Evolutionary conservation across 2,113 vertebrate genomes (phyloP), one percentile per base, ranked within the genome.

Genomic region (Pelusios castaneus): DNA sequence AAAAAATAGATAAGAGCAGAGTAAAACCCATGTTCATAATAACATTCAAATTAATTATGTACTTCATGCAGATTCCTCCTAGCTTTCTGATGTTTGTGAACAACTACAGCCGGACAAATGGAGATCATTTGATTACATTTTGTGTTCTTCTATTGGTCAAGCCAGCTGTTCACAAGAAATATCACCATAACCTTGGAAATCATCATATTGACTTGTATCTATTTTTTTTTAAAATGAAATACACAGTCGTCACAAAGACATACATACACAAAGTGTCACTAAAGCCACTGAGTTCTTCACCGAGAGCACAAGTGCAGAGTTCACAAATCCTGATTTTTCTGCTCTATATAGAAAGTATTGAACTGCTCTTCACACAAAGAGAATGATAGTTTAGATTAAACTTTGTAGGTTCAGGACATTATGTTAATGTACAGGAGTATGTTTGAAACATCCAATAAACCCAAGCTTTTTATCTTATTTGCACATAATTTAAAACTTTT

Each of bases 21-120:
- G 52, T 38, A 41, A 54, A 49, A 10, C 38, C 43, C 17, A 56
- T 24, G 6, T 51, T 34, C 6, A 22, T 81, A 14, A 56, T 47
- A 52, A 34, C 24, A 25, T 49, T 29, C 34, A 58, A 10, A 52
- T 27, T n/a, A 6, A 17, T 80, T 49, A 79, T 90, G 5, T 52
- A 56, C 63, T 82, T 91, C 80, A 67, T 88, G 9, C 95, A 98
- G 98, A 95, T 92, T 95, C 95, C 81, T n/a, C 84, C 84, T 49
- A 96, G 97, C 90, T 96, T 98, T 49, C n/a, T 98, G 90, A 96
- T 96, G 88, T 93, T 98, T 92, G 93, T 98, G 96, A 97, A 96
- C 95, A 97, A 96, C 94, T 95, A 97, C 52, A 97, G 93, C 16
- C 16, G 98, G 92, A 93, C 96, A 97, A 93, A 95, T 89, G 95